A percentile compares a stretch with the other conserved stretches of the same genome.
Evolutionary conservation across 1,140 invertebrate genomes (phyloP).

Genomic region (Polyergus mexicanus): DNA sequence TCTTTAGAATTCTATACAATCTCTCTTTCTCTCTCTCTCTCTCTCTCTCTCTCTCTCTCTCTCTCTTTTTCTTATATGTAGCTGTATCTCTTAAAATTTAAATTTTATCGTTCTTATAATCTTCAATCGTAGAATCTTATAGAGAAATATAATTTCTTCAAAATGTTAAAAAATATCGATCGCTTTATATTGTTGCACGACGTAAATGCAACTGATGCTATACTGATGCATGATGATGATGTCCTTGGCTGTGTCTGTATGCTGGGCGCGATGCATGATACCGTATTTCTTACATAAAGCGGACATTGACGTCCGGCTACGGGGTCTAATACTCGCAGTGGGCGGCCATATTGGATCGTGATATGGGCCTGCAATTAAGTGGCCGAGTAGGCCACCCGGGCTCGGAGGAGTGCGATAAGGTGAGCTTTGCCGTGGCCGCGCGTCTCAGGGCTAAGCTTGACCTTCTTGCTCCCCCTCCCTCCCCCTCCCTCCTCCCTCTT

Average conservation of each 20-base stretch:
- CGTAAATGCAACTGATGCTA: background rate
- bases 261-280: slow-evolving; percentile 65
- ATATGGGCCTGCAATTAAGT: slow-evolving; percentile 85
- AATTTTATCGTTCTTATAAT: background rate
- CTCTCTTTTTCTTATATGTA: no score
- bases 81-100: no score
- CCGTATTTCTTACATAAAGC: slow-evolving; percentile 78
- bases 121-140: background rate
- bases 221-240: slow-evolving; percentile 34
- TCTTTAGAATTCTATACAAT: background rate
- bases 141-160: background rate
- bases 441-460: slow-evolving; percentile 83
- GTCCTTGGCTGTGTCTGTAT: slow-evolving; percentile 61
- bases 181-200: background rate
- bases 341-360: slow-evolving; percentile 87
- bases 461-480: slow-evolving; percentile 76
- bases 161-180: background rate
- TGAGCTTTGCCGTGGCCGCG: slow-evolving; percentile 77
- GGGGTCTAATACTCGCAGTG: slow-evolving; percentile 82
- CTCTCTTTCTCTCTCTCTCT: no score
- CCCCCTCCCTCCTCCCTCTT: no score
- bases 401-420: slow-evolving; percentile 84
- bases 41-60: no score
- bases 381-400: slow-evolving; percentile 86
- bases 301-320: slow-evolving; percentile 72